Percentiles rank a stretch among this genome's conserved stretches.
Conservation (phyloP, 2,113 vertebrate species). For the Pomatorhinus ruficollis region DNA sequence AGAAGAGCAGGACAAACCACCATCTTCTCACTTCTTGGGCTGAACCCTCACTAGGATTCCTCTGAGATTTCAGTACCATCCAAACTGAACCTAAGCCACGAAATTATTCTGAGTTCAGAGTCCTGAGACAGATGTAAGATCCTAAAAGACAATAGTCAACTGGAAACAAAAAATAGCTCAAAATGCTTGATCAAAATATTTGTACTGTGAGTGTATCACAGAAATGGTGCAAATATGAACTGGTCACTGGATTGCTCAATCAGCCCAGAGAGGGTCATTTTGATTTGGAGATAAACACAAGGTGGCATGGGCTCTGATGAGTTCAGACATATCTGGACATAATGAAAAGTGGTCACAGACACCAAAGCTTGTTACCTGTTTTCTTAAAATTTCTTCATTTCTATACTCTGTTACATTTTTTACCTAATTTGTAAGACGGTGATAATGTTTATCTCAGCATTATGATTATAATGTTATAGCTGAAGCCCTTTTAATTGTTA, state of each 20-base stretch:
- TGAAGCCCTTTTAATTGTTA: not conserved
- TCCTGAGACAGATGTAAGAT: rapidly evolving
- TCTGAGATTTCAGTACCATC: not conserved
- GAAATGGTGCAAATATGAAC: not conserved
- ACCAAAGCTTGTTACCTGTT: not conserved
- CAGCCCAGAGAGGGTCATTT: not conserved
- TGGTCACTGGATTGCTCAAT: not conserved
- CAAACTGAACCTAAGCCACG: not conserved
- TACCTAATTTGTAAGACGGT: not conserved
- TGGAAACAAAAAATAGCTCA: not conserved
- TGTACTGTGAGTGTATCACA: not conserved
- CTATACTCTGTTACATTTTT: not conserved
- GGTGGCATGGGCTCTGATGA: not conserved
- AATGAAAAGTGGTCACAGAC: not conserved
- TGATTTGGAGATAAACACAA: not conserved
- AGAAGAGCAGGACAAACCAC: not conserved
- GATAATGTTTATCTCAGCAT: not conserved
- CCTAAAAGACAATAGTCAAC: not conserved
- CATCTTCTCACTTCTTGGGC: not conserved
- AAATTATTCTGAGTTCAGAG: not conserved
- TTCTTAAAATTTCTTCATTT: not conserved
- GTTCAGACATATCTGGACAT: rapidly evolving
- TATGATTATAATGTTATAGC: not conserved
- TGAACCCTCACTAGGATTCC: not conserved
- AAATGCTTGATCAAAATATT: not conserved